Evolutionary conservation across 2,888 invertebrate genomes (phyloP).

Genomic region (Crocallis elinguaria): DNA sequence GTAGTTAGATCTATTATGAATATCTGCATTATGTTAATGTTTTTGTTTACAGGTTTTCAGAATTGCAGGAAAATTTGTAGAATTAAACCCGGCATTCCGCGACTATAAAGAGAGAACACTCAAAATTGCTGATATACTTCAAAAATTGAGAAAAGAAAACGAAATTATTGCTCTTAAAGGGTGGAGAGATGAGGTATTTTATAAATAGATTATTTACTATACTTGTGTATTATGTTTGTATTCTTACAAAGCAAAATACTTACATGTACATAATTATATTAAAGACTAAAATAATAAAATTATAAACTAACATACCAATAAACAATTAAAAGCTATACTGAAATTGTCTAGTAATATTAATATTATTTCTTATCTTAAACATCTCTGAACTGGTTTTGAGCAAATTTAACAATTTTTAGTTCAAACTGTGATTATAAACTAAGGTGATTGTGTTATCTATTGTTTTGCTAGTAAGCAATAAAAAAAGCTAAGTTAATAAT

Average conservation of each 20-base stretch:
- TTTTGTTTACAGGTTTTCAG: conserved; percentile 86
- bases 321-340: too few species aligned
- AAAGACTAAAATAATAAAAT: too few species aligned
- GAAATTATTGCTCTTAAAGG: conserved; percentile 93
- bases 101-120: conserved; percentile 93
- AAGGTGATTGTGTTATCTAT: too few species aligned
- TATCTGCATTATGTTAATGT: not conserved
- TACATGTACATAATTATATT: not conserved
- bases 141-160: conserved; percentile 89
- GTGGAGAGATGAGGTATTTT: conserved; percentile 95
- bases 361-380: too few species aligned
- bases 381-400: too few species aligned
- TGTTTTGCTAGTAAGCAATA: too few species aligned
- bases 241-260: not conserved
- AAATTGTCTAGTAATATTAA: too few species aligned
- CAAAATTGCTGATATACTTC: conserved; percentile 91
- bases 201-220: not conserved
- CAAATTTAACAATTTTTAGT: too few species aligned
- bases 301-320: too few species aligned
- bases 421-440: too few species aligned
- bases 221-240: not conserved
- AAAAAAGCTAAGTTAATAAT: too few species aligned
- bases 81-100: conserved; percentile 94
- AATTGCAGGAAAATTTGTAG: conserved; percentile 89
- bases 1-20: not conserved